Conservation (phyloP, 92 coral and sea anemone species). For the Palythoa caribaeorum region DNA sequence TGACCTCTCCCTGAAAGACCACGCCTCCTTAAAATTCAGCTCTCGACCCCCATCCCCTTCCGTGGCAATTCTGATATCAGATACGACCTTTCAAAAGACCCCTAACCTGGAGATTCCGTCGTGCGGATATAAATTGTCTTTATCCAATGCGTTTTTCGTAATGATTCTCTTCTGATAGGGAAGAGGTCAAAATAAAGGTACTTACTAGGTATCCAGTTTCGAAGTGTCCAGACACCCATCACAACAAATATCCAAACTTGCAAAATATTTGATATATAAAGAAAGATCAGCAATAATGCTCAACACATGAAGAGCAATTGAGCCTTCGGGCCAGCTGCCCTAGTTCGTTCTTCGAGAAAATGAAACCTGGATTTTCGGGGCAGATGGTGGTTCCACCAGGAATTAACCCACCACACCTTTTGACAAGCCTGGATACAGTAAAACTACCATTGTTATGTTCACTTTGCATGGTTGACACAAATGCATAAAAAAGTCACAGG, state of each 20-base stretch:
- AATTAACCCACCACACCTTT: not conserved
- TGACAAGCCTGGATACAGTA: not conserved
- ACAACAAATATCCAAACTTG: constrained; percentile 10
- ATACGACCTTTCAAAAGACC: not conserved
- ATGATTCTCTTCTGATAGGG: not conserved
- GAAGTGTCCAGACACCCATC: not conserved
- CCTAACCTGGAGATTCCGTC: not conserved
- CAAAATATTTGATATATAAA: not conserved
- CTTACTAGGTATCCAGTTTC: not conserved
- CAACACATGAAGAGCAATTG: not conserved
- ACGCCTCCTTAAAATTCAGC: not conserved
- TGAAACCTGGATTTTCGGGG: not conserved
- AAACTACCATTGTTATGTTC: not conserved
- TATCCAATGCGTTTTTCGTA: not conserved
- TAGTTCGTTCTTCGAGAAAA: not conserved
- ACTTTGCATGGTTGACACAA: not conserved
- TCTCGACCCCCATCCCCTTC: not conserved
- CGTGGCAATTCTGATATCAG: not conserved
- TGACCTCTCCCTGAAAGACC: not conserved
- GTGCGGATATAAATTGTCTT: not conserved
- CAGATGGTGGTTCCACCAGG: not conserved
- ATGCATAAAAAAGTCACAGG: not conserved
- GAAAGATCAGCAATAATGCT: not conserved
- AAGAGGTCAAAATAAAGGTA: not conserved
- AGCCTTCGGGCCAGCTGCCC: not conserved